Base-by-base conservation (phyloP, 1,140 invertebrate species). In the Caenorhabditis elegans region DNA sequence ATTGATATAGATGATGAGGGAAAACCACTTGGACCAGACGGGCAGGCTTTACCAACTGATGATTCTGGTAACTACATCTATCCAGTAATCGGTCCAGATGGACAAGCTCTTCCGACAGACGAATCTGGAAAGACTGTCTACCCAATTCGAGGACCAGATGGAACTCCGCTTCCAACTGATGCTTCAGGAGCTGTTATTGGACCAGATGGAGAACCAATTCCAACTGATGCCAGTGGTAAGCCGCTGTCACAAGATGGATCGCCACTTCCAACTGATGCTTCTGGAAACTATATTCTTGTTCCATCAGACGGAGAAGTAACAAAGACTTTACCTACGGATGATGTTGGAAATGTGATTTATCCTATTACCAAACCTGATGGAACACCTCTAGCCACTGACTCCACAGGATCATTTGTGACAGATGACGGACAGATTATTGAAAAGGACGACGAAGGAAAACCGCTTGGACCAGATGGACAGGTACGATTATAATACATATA, bases 321-420 rank as follows among this genome's bases (percentile, higher is more conserved):
- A 5, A 76, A 53, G 11, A 65, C 76, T 5, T 43, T 86, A 46
- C 79, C 83, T 47, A 86, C 85, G 5, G 55, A 86, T 24, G 43
- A 39, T 13, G 46, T 13, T 13, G 80, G 48, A 2, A 80, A 31
- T 22, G 47, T 76, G 2, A 51, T 82, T 34, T 34, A 34, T 17
- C 53, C 53, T n/a, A 60, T 60, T 15, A 34, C 24, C 3, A 60
- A 60, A 11, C 48, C 78, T 2, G 83, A 75, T 34, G 78, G 79
- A 46, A 34, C 83, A n/a, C 46, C 53, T 19, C 47, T 85, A 10
- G 46, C 83, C 6, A 84, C 78, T 34, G 83, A 85, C 15, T 43
- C 39, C 39, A 43, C 39, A 43, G 39, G 39, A 8, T 5, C 39
- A 43, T 43, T 43, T 15, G 39, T 43, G 5, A 43, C 39, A 15